Evolutionary conservation across 1,140 invertebrate genomes (phyloP).

Genomic region (Listronotus bonariensis): DNA sequence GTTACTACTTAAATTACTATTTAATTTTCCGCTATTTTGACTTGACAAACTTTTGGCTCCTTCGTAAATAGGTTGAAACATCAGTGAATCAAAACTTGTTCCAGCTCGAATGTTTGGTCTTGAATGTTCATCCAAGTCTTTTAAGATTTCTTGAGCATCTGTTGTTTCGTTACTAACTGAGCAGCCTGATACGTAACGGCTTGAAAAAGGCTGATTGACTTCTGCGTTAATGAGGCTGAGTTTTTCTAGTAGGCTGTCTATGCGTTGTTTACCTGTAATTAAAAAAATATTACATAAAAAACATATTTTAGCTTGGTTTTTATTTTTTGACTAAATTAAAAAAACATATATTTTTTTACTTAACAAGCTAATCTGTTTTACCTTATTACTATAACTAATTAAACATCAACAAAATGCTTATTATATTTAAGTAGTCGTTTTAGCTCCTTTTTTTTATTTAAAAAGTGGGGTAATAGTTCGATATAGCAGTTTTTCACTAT

Average conservation of each 20-base stretch:
- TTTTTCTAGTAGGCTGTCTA: conserved; percentile 50
- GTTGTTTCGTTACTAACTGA: conserved; percentile 30
- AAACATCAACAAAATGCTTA: too few species aligned
- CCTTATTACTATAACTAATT: too few species aligned
- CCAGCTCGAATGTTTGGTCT: conserved; percentile 37
- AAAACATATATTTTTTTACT: too few species aligned
- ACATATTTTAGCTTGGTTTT: too few species aligned
- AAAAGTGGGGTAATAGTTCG: too few species aligned
- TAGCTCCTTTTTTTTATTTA: too few species aligned
- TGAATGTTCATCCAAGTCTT: conserved; percentile 39
- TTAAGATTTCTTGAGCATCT: conserved; percentile 40
- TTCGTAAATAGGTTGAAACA: conserved; percentile 35
- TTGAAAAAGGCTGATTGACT: conserved; percentile 28
- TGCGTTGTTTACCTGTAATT: conserved; percentile 42
- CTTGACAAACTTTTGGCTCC: conserved; percentile 16
- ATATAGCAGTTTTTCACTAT: too few species aligned
- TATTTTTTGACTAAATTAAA: too few species aligned
- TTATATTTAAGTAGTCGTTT: too few species aligned
- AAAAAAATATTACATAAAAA: too few species aligned
- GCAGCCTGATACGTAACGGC: conserved; percentile 50
- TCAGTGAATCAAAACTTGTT: conserved; percentile 24
- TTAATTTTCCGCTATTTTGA: conserved; percentile 6
- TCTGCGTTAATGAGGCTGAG: conserved; percentile 43
- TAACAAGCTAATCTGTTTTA: too few species aligned
- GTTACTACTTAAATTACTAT: conserved; percentile 4